Evolutionary conservation across 2,888 invertebrate genomes (phyloP).

Genomic region (Hemithea aestivaria): DNA sequence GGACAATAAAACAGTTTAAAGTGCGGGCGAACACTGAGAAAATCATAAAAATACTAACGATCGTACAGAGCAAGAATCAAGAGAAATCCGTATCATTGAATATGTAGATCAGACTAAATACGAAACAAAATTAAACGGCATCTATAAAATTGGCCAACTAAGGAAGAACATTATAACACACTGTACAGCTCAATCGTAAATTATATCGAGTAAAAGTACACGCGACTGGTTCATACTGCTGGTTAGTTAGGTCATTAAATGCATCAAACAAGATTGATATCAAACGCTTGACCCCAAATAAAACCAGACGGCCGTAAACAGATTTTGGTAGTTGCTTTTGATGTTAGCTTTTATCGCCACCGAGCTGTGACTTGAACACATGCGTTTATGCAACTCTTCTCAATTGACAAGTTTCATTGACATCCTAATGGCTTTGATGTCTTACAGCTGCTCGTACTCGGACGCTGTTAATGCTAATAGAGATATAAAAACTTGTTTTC

Average conservation of each 20-base stretch:
- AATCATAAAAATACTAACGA: no score
- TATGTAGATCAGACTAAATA: no score
- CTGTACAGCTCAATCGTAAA: slow-evolving; percentile 5
- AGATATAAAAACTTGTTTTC: slow-evolving; percentile 15
- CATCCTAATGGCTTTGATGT: slow-evolving; percentile 31
- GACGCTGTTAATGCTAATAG: slow-evolving; percentile 16
- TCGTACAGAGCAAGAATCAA: no score
- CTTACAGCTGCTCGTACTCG: slow-evolving; percentile 21
- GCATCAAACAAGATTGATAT: slow-evolving; percentile 63
- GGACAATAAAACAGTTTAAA: slow-evolving; percentile 1
- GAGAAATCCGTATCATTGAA: no score
- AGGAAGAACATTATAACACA: slow-evolving; percentile 14
- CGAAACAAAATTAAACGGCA: no score
- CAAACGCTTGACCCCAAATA: slow-evolving; percentile 62
- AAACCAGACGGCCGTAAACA: slow-evolving; percentile 57
- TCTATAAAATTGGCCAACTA: no score
- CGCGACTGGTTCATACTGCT: slow-evolving; percentile 25
- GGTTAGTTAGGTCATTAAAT: slow-evolving; percentile 45
- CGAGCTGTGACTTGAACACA: slow-evolving; percentile 30
- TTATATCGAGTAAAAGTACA: slow-evolving; percentile 6
- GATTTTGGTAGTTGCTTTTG: slow-evolving; percentile 47
- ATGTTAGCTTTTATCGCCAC: slow-evolving; percentile 53
- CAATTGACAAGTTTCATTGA: slow-evolving; percentile 47
- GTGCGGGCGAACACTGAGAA: neutral
- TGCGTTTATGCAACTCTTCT: slow-evolving; percentile 36